Conservation (phyloP, 2,113 vertebrate genomes). For the Hylia prasina region DNA sequence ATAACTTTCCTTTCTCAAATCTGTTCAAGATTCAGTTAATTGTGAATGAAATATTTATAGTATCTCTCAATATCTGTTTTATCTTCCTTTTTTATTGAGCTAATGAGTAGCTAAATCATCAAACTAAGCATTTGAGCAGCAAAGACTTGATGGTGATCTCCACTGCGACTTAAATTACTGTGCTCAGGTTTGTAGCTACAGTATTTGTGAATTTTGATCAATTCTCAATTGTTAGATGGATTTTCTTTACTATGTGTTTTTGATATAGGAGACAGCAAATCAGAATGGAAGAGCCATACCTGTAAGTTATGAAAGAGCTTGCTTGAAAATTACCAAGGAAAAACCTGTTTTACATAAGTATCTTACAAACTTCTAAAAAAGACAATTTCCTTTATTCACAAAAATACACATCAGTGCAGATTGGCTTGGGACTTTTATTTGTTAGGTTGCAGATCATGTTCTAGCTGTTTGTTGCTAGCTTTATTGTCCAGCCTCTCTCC, state of each 20-base stretch:
- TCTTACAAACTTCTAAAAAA: neutral
- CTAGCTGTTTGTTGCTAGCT: neutral
- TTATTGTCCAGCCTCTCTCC: neutral
- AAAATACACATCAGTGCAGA: rapidly evolving
- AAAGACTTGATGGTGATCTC: neutral
- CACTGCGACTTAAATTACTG: neutral
- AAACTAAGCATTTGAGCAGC: neutral
- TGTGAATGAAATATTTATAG: neutral
- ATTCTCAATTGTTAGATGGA: neutral
- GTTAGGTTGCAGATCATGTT: neutral
- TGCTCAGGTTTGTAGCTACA: neutral
- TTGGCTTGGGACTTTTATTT: neutral
- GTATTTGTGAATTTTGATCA: neutral
- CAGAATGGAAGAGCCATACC: neutral
- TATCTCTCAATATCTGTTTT: neutral
- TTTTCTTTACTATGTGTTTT: neutral
- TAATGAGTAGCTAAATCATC: neutral
- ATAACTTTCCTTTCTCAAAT: neutral
- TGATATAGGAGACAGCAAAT: neutral
- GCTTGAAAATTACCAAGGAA: neutral
- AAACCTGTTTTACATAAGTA: rapidly evolving
- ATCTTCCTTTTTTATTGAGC: neutral
- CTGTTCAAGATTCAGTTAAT: neutral
- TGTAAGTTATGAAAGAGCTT: neutral
- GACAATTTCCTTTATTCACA: neutral